Evolutionary conservation across 2,888 invertebrate species (phyloP).

Genomic region (Lasioglossum oenotherae): DNA sequence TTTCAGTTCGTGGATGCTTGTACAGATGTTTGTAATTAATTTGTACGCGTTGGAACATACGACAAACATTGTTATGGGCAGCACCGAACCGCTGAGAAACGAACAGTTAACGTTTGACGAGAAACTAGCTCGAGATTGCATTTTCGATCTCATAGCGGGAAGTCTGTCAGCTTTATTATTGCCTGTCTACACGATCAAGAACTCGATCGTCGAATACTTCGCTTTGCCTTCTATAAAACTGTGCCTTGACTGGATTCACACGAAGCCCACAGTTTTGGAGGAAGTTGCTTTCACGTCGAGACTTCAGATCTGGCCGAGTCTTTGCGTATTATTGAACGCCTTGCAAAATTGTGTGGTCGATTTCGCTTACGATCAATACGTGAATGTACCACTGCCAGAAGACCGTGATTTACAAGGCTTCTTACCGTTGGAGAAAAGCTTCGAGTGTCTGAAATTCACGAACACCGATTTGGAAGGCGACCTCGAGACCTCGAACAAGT

Average conservation of each 20-base stretch:
- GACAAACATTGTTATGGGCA: conserved; percentile 82
- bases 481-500: conserved; percentile 83
- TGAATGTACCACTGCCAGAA: conserved; percentile 90
- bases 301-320: conserved; percentile 91
- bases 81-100: conserved; percentile 83
- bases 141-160: conserved; percentile 88
- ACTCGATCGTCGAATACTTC: conserved; percentile 87
- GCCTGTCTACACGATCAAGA: conserved; percentile 89
- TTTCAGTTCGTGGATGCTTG: conserved; percentile 90
- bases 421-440: conserved; percentile 88
- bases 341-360: conserved; percentile 86
- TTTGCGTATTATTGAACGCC: conserved; percentile 90
- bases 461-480: conserved; percentile 83
- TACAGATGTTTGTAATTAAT: conserved; percentile 92
- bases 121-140: conserved; percentile 86
- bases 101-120: conserved; percentile 87
- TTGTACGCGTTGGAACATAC: conserved; percentile 89
- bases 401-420: conserved; percentile 93
- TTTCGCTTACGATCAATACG: conserved; percentile 86
- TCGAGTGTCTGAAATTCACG: conserved; percentile 86
- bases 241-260: conserved; percentile 90
- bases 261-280: conserved; percentile 86
- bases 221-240: conserved; percentile 91
- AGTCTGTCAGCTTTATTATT: conserved; percentile 89
- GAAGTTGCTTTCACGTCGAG: conserved; percentile 86